Percentiles rank a stretch among this genome's conserved stretches.
phyloP scores from a whole-genome alignment of 2,888 invertebrate genomes.

The Arrhopalites spinosus region DNA sequence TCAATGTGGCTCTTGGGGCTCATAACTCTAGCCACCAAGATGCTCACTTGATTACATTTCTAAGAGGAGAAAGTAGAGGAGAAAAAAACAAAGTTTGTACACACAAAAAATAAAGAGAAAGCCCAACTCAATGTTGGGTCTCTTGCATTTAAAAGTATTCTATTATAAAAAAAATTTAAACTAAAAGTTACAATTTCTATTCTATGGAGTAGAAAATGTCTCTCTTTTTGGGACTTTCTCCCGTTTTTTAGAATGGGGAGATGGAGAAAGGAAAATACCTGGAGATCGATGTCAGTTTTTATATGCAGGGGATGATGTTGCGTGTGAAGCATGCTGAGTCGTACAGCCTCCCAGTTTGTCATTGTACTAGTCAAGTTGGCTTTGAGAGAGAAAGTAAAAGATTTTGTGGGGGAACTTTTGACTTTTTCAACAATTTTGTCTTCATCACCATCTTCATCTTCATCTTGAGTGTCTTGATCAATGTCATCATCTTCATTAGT shows the following conservation, averaged over 20 bases:
- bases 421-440: slow-evolving; percentile 8
- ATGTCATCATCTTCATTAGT: not conserved
- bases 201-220: too few species aligned
- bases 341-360: slow-evolving; percentile 27
- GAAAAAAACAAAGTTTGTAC: not conserved
- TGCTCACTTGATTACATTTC: not conserved
- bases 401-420: not conserved
- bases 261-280: slow-evolving; percentile 46
- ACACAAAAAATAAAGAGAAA: not conserved
- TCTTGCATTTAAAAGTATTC: not conserved
- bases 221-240: too few species aligned
- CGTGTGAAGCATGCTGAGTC: slow-evolving; percentile 48
- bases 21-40: too few species aligned
- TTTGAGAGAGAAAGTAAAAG: slow-evolving; percentile 12
- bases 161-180: too few species aligned
- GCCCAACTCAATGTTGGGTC: not conserved
- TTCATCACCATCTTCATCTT: not conserved
- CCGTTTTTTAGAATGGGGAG: not conserved
- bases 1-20: too few species aligned
- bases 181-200: too few species aligned
- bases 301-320: slow-evolving; percentile 47
- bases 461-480: not conserved
- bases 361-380: slow-evolving; percentile 39
- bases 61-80: not conserved
- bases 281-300: slow-evolving; percentile 55